These are phyloP conservation scores for Sanderia malayensis DNA, from an alignment of 30 jellyfish, hydroid and myxozoan species.

Conservation along the genomic window DNA sequence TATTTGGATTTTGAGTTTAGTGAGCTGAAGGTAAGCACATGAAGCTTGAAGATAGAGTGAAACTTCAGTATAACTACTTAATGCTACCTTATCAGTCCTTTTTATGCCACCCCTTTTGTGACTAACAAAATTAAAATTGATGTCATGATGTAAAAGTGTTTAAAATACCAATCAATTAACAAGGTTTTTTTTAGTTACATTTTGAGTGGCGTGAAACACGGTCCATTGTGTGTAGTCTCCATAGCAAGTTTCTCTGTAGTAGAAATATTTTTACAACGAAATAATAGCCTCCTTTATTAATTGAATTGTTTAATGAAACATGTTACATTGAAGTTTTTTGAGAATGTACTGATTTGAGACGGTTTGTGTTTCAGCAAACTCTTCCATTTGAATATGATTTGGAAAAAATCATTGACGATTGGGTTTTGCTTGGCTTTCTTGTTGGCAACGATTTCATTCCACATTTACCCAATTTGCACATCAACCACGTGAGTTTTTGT, in stretches of 20 bases:
- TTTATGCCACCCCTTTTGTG: no score
- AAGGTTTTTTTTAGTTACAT: no score
- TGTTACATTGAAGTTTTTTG: neutral
- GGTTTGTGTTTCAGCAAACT: neutral
- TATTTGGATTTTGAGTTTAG: conserved; percentile 85
- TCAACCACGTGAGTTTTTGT: conserved; percentile 64
- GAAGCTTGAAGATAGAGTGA: no score
- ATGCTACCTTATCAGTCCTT: no score
- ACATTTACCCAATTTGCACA: conserved; percentile 88
- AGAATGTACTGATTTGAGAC: neutral
- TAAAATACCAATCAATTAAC: no score
- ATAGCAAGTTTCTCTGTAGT: neutral
- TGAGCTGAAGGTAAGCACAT: conserved; percentile 75
- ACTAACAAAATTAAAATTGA: no score
- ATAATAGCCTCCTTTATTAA: no score
- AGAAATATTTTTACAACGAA: neutral
- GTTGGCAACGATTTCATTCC: conserved; percentile 99
- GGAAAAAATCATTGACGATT: conserved; percentile 90
- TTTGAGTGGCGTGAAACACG: neutral
- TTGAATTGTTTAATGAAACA: neutral
- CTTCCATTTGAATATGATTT: conserved; percentile 73
- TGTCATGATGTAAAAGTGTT: no score
- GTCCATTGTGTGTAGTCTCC: neutral
- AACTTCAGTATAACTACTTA: no score
- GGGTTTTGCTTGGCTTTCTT: conserved; percentile 91